Base-by-base conservation (phyloP, 2,888 invertebrate genomes). In the Folsomia manolachei region DNA sequence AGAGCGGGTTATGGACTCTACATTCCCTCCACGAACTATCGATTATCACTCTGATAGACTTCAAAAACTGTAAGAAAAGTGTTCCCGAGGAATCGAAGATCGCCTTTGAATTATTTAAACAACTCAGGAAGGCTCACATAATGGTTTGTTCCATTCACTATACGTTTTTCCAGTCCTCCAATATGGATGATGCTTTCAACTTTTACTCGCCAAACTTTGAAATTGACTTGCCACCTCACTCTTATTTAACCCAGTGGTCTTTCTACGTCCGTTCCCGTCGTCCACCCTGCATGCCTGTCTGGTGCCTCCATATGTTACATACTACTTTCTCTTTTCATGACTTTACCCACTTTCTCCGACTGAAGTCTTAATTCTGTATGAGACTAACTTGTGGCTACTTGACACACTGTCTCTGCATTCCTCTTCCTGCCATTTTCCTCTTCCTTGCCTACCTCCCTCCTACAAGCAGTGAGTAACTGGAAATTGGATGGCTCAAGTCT, bases 21-120 rank as follows among this genome's bases (percentile, higher is more conserved):
- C 78, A 81, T 79, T 79, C 78, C 64, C 71, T 74, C 69, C 78
- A 79, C 75, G 79, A 79, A 77, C 79, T 81, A 79, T 81, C 80
- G 79, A 79, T 81, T 79, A 81, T 81, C 78, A 78, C 80, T 77
- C 76, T 79, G 78, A 79, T 81, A 79, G 79, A 81, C 79, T 81
- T 78, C 78, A 79, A 78, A 79, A 79, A 81, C 76, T 75, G 79
- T 71, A 75, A 71, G 72, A 78, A 79, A 79, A 75, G 68, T 75
- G 73, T 69, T 76, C 72, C 75, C 67, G 73, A 76, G 74, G 77
- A 79, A 79, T 79, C 78, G 70, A 81, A 78, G 79, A 79, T 81
- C 75, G 72, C 77, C 75, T 79, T 81, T 81, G 79, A 79, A 81
- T 79, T 81, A 79, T 79, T 81, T 77, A 81, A 79, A 76, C 74